Base-by-base conservation (phyloP, 2,797 vertebrate genomes). In the Oophaga sylvatica region DNA sequence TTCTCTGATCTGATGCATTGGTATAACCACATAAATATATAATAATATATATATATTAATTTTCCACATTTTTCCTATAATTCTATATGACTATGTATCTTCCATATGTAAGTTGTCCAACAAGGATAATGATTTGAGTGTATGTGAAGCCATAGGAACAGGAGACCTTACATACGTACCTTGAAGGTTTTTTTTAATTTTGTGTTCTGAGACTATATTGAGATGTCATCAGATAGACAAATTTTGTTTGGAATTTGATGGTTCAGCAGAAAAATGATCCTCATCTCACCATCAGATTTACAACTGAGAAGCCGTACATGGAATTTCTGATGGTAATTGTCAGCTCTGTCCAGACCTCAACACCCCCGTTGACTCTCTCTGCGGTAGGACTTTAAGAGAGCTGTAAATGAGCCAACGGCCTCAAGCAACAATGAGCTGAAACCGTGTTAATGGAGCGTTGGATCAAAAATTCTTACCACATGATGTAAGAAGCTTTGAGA, bases 361-460 rank as follows among this genome's bases (percentile, higher is more conserved):
- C 71, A 73, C 71, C 71, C 71, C 41, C 35, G 22, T 48, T 45
- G 71, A 48, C 35, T 73, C 35, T 22, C 71, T 22, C 71, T 73
- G 71, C 48, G 71, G 71, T 48, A 22, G 71, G 41, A 73, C 71
- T 9, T 73, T 73, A 73, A 73, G 35, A 73, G 10, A 73, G 71
- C 45, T 73, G 41, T 45, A 41, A 73, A 73, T 20, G 71, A 73
- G 71, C 71, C 71, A 73, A 73, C 48, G 41, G 35, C 71, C 71
- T 73, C 71, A 73, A 73, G 45, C 17, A 73, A 45, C 71, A 73
- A 73, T 73, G 71, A 73, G 41, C 71, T 73, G 71, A 73, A 73
- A 41, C 71, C 20, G 19, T 48, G 71, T 73, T 73, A 45, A 73
- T 73, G 35, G 71, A 73, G 71, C 17, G 6, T 48, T 73, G 19